These are phyloP conservation scores for Enteromius radiatus DNA, from an alignment of 2,797 vertebrate genomes.

Conservation along the genomic window DNA sequence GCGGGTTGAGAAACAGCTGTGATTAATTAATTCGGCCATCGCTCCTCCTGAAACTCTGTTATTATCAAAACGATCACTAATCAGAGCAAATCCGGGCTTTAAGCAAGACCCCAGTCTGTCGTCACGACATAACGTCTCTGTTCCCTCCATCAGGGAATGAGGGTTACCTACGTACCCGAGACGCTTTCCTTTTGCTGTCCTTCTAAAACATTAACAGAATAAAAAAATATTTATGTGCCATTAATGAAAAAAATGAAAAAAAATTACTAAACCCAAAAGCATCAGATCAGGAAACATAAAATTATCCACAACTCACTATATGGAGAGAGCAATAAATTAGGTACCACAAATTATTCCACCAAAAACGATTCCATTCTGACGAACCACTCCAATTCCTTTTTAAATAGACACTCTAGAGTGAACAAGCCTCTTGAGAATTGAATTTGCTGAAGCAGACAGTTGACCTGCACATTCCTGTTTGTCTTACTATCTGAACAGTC, in stretches of 20 bases:
- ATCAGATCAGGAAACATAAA: conserved; percentile 10
- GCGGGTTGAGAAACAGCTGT: too few species aligned
- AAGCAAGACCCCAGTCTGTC: too few species aligned
- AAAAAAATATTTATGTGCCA: background rate
- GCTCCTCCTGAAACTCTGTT: too few species aligned
- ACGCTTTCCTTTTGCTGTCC: background rate
- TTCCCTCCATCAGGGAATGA: too few species aligned
- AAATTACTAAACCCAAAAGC: conserved; percentile 27
- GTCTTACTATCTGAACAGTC: background rate
- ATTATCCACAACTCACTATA: conserved; percentile 24
- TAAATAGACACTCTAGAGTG: conserved; percentile 34
- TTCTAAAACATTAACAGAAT: background rate
- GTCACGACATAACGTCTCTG: too few species aligned
- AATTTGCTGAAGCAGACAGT: conserved; percentile 31
- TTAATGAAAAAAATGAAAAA: background rate
- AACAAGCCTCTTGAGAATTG: conserved; percentile 32
- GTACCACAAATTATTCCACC: conserved; percentile 15
- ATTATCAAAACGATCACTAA: too few species aligned
- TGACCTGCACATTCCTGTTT: background rate
- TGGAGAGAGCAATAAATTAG: conserved; percentile 30
- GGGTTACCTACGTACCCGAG: too few species aligned
- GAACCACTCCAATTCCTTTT: conserved; percentile 21
- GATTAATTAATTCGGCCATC: too few species aligned
- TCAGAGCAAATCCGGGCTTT: too few species aligned
- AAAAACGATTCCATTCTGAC: background rate